A percentile compares a stretch with the other conserved stretches of the same genome.
These are phyloP conservation scores for Liposcelis brunnea DNA, from an alignment of 2,888 invertebrate species.

Conservation along the genomic window DNA sequence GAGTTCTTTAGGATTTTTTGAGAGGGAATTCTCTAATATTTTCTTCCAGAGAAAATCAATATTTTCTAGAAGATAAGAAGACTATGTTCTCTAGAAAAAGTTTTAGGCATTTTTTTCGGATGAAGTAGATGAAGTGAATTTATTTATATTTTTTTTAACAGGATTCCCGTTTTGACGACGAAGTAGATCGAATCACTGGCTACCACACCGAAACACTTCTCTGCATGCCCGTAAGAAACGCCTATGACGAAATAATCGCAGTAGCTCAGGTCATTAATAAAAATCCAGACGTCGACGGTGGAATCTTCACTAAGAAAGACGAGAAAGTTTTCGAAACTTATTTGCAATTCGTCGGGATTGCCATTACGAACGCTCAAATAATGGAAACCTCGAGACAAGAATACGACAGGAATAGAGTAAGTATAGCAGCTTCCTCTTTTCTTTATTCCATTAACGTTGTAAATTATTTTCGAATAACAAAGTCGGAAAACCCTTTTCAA, in stretches of 20 bases:
- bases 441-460: background rate
- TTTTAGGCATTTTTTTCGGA: too few relatives aligned
- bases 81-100: too few relatives aligned
- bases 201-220: conserved; percentile 27
- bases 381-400: conserved; percentile 32
- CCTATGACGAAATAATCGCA: conserved; percentile 25
- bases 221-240: conserved; percentile 26
- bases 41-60: too few relatives aligned
- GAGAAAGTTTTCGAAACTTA: conserved; percentile 33
- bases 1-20: too few relatives aligned
- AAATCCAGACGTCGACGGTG: conserved; percentile 21
- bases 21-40: too few relatives aligned
- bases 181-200: conserved; percentile 29
- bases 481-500: too few relatives aligned
- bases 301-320: conserved; percentile 24
- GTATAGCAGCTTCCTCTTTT: too few relatives aligned
- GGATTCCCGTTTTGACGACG: conserved; percentile 31
- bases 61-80: too few relatives aligned
- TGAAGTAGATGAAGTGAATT: too few relatives aligned
- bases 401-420: conserved; percentile 33
- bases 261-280: conserved; percentile 28
- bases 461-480: too few relatives aligned
- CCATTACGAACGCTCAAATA: conserved; percentile 33
- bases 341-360: conserved; percentile 33
- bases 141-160: too few relatives aligned